Conservation (phyloP, 2,888 invertebrate species). For the Sesia apiformis region DNA sequence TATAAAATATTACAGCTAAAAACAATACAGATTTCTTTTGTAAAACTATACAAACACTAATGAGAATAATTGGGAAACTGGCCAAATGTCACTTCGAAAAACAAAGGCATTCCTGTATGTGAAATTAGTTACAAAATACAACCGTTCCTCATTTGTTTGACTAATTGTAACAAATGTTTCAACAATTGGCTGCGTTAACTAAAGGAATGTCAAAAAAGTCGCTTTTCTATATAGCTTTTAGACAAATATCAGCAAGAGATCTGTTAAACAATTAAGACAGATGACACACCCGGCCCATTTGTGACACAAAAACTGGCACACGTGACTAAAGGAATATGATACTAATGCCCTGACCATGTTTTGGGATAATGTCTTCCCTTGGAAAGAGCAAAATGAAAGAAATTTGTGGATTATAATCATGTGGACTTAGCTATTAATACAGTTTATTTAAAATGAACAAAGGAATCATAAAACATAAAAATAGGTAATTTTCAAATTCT, state of each 20-base stretch:
- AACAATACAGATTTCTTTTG: too few species aligned
- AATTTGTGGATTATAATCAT: constrained; percentile 8
- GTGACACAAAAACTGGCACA: constrained; percentile 44
- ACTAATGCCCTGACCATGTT: constrained; percentile 39
- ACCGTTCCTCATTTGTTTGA: not conserved
- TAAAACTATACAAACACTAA: too few species aligned
- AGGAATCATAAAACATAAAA: too few species aligned
- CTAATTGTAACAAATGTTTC: not conserved
- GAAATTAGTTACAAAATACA: too few species aligned
- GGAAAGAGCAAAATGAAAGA: constrained; percentile 8
- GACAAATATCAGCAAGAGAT: constrained; percentile 33
- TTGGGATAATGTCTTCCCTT: constrained; percentile 8
- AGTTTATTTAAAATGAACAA: too few species aligned
- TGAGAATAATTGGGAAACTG: too few species aligned
- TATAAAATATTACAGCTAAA: too few species aligned
- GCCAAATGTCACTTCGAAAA: too few species aligned
- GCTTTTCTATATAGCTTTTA: not conserved
- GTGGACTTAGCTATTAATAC: too few species aligned
- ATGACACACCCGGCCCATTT: constrained; percentile 39
- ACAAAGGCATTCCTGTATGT: too few species aligned
- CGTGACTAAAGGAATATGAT: constrained; percentile 45
- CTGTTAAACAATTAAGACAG: constrained; percentile 59
- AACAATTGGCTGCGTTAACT: not conserved
- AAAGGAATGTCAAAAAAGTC: not conserved
- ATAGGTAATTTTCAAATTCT: too few species aligned